phyloP scores from a whole-genome alignment of 2,888 invertebrate species.

The Iphiclides podalirius region DNA sequence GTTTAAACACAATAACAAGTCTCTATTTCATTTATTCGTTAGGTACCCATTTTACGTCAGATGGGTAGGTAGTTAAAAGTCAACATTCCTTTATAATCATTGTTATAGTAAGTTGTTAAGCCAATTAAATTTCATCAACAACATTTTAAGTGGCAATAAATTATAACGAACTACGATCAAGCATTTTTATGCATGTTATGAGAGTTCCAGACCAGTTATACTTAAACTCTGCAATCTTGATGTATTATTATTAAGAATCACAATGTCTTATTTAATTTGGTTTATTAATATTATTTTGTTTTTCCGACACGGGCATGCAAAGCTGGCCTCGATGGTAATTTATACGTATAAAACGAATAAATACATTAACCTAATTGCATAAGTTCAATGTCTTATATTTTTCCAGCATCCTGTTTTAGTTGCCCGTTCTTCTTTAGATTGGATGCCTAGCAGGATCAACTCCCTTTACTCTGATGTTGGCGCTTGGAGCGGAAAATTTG shows the following conservation, averaged over 20 bases:
- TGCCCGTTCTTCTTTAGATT: constrained; percentile 67
- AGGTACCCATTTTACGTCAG: too few species aligned
- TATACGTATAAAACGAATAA: neutral
- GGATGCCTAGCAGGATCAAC: constrained; percentile 74
- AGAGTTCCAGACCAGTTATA: neutral
- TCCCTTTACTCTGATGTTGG: constrained; percentile 73
- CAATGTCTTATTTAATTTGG: constrained; percentile 6
- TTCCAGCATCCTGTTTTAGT: constrained; percentile 67
- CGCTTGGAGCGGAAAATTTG: constrained; percentile 76
- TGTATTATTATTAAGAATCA: neutral
- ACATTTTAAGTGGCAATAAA: constrained; percentile 7
- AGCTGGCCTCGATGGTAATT: constrained; percentile 25
- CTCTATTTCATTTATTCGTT: too few species aligned
- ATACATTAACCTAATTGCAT: neutral
- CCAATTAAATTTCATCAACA: constrained; percentile 17
- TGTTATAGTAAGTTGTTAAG: constrained; percentile 10
- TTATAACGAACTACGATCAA: constrained; percentile 5
- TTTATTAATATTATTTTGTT: constrained; percentile 14
- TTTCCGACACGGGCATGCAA: constrained; percentile 16
- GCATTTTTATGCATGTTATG: neutral
- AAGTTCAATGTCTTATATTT: constrained; percentile 21
- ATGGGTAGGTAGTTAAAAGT: too few species aligned
- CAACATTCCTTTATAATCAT: too few species aligned
- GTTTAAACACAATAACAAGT: too few species aligned
- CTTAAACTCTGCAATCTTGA: neutral